A percentile compares a stretch with the other conserved stretches of the same genome.
These are phyloP conservation scores for Actinia tenebrosa DNA, from an alignment of 64 coral and sea anemone genomes.

Conservation along the genomic window DNA sequence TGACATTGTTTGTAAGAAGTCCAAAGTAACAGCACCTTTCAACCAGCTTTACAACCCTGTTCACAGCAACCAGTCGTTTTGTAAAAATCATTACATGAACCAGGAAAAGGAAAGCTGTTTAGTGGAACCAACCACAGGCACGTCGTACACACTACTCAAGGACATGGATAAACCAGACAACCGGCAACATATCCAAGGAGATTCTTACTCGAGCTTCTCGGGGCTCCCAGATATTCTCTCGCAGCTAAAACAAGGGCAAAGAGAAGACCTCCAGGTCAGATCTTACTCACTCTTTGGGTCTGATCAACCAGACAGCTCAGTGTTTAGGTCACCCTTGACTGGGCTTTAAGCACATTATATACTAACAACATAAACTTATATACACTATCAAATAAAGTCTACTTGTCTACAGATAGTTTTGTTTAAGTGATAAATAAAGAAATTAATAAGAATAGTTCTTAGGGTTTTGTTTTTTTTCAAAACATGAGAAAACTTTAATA, in stretches of 20 bases:
- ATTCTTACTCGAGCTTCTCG: conserved; percentile 80
- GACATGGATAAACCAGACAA: conserved; percentile 94
- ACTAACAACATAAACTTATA: not conserved
- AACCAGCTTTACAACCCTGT: conserved; percentile 95
- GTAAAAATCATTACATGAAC: conserved; percentile 98
- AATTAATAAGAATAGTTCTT: conserved; percentile 15
- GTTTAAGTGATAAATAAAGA: conserved; percentile 20
- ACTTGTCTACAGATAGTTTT: conserved; percentile 14
- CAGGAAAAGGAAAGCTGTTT: conserved; percentile 48
- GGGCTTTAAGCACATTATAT: conserved; percentile 48
- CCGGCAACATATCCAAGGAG: conserved; percentile 48
- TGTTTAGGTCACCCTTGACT: conserved; percentile 87
- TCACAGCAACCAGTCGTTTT: conserved; percentile 49
- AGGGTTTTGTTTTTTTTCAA: conserved; percentile 14
- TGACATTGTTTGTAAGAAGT: conserved; percentile 75
- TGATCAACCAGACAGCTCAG: conserved; percentile 80
- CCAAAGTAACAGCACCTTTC: conserved; percentile 81
- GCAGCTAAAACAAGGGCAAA: conserved; percentile 51
- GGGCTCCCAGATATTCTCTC: conserved; percentile 81
- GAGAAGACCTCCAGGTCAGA: conserved; percentile 40
- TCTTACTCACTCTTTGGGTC: conserved; percentile 95
- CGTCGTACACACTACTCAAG: conserved; percentile 44
- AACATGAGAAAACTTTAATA: conserved; percentile 9
- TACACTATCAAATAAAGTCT: not conserved
- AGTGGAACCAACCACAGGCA: not conserved